These are phyloP conservation scores for Hemicentrotus pulcherrimus DNA, from an alignment of 35 echinoderm and acorn worm genomes.

Conservation along the genomic window DNA sequence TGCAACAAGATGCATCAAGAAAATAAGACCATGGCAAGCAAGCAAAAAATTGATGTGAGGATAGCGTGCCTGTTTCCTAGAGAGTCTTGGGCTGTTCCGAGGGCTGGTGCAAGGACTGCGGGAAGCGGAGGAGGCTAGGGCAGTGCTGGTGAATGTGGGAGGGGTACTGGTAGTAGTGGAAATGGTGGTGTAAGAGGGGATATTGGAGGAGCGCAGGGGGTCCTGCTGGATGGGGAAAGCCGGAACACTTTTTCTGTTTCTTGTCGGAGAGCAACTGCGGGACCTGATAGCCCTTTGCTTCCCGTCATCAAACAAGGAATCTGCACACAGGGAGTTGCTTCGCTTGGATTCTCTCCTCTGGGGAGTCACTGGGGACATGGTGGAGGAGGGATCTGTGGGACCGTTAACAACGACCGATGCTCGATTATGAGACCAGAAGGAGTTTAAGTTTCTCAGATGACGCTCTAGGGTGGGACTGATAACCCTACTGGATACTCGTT, in stretches of 20 bases:
- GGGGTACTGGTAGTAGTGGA: constrained; percentile 25
- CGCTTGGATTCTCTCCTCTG: neutral
- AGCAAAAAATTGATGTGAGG: neutral
- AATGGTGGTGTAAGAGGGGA: neutral
- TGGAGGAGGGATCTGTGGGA: neutral
- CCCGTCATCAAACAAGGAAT: neutral
- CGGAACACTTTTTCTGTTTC: neutral
- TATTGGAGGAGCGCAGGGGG: neutral
- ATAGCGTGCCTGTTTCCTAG: constrained; percentile 48
- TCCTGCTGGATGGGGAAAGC: neutral
- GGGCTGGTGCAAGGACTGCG: constrained; percentile 34
- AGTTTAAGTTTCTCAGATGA: constrained; percentile 37
- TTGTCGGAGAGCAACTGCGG: constrained; percentile 15
- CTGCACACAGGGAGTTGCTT: neutral
- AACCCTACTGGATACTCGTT: constrained; percentile 12
- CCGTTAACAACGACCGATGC: neutral
- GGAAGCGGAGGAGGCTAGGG: neutral
- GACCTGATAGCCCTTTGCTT: neutral
- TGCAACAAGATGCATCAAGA: constrained; percentile 28
- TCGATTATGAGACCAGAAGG: constrained; percentile 42
- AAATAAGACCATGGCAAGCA: neutral
- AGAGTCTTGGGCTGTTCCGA: constrained; percentile 34
- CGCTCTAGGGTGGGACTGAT: constrained; percentile 35
- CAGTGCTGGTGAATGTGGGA: neutral
- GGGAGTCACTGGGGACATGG: neutral